phyloP scores from a whole-genome alignment of 2,888 invertebrate species.

The Cremastinae sp. region DNA sequence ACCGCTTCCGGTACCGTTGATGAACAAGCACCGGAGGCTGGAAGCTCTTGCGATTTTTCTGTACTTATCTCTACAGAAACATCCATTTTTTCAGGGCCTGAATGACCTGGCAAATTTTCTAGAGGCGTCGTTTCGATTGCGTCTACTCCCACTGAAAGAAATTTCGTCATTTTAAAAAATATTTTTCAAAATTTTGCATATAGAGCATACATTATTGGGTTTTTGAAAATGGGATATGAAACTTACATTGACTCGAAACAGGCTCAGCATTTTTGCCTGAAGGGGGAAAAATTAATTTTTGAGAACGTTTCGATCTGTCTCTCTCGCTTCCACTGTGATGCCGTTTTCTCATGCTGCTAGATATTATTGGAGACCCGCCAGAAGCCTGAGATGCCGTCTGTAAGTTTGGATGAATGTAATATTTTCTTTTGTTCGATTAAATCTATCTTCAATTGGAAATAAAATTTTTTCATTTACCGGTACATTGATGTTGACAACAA shows the following conservation, averaged over 20 bases:
- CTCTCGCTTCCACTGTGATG: slow-evolving; percentile 72
- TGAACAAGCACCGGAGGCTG: slow-evolving; percentile 28
- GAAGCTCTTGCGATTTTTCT: slow-evolving; percentile 37
- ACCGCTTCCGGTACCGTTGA: slow-evolving; percentile 26
- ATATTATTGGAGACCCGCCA: slow-evolving; percentile 72
- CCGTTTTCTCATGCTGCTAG: slow-evolving; percentile 73
- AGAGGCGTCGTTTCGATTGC: slow-evolving; percentile 74
- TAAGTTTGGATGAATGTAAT: background rate
- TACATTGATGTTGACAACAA: slow-evolving; percentile 78
- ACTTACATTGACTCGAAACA: slow-evolving; percentile 63
- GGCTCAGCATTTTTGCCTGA: slow-evolving; percentile 62
- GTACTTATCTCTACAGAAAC: background rate
- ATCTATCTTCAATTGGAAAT: background rate
- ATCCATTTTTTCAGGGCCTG: slow-evolving; percentile 55
- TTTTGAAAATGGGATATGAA: slow-evolving; percentile 1
- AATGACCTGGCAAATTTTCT: slow-evolving; percentile 74
- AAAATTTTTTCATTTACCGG: slow-evolving; percentile 61
- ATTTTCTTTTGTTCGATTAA: background rate
- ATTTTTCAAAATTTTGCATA: background rate
- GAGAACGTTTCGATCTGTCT: slow-evolving; percentile 72
- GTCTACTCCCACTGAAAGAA: slow-evolving; percentile 61
- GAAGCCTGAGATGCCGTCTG: slow-evolving; percentile 68
- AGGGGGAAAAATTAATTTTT: slow-evolving; percentile 64
- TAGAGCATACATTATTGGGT: background rate
- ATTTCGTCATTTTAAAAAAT: background rate